Evolutionary conservation across 1,140 invertebrate species (phyloP), one percentile per base, ranked within the genome.

Genomic region (Brachystomella parvula): DNA sequence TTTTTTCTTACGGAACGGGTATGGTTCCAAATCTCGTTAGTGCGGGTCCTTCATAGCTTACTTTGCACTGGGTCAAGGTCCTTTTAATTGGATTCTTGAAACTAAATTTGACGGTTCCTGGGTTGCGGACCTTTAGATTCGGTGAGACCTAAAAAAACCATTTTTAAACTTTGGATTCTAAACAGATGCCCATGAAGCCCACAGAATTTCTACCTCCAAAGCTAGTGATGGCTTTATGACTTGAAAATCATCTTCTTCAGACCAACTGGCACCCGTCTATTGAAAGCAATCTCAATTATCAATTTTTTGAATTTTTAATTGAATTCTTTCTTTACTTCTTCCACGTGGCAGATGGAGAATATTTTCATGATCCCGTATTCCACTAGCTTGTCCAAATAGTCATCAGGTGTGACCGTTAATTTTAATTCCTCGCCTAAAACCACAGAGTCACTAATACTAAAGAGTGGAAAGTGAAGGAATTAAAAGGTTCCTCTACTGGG

Each of bases 301-400:
- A 53, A 53, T 6, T 9, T 53, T 53, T 9, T 24, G 9, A 15
- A 26, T 3, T 6, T 17, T 53, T 6, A 53, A 6, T 53, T 53
- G 12, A 26, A 53, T 24, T 53, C 24, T 15, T 24, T 15, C 24
- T 44, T 15, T 24, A 53, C 49, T 75, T 89, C 87, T 56, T 82
- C 77, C 0, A 89, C 87, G 3, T 82, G 83, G 33, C 84, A 85
- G 74, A 87, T 84, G 3, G 83, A 83, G 31, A 84, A 84, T 53
- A 89, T 80, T 76, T 88, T 88, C 81, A 89, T 84, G 75, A 85
- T 87, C 69, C 84, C 84, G 74, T 88, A 87, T 72, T 89, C 88
- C 2, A 89, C 87, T 65, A 89, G 74, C 74, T 87, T 87, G 9
- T 83, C 82, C 59, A 86, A 74, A 75, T 89, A 89, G 56, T 88